Base-by-base conservation (phyloP, 1,140 invertebrate species). In the Drosophila mayri region DNA sequence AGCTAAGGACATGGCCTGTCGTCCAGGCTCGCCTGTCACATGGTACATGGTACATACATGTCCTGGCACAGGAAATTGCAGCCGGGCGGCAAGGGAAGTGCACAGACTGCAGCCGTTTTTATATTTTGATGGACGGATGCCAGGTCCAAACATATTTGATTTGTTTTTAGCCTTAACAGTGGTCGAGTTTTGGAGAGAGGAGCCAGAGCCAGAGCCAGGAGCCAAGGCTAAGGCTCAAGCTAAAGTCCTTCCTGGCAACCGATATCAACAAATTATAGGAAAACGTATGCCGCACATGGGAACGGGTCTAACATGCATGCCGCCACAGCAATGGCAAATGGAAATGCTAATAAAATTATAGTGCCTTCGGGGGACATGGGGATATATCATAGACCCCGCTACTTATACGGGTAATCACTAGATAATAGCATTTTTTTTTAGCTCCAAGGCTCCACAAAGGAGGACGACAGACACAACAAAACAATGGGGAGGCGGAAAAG, bases 331-430 rank as follows among this genome's bases (percentile, higher is more conserved):
- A 55, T 55, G 52, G 22, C 60, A 72, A 57, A 66, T 66, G 67
- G 37, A 79, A 80, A 83, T 75, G 87, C 85, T 90, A 88, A 88
- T 88, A 90, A 88, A 88, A 88, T 88, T 90, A 88, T 84, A 70
- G 67, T 81, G 63, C 67, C 80, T 70, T 67, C 28, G 46, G 46
- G 32, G 46, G 32, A 16, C 32, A 7, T 7, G 28, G 28, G 28
- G 20, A 25, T 28, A 16, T 14, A 30, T n/a, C n/a, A n/a, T n/a
- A 16, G 16, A 32, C 50, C 20, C 62, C 35, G 18, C 37, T 60
- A 72, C 68, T 72, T 72, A 70, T 70, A 44, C 28, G 70, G 54
- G 70, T 73, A 73, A 73, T 73, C 70, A 73, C 67, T 38, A 73
- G 70, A 73, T 73, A 73, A 73, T 73, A 73, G 70, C 70, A 72